Conservation (phyloP, 2,113 vertebrate genomes). For the Tachycineta bicolor region DNA sequence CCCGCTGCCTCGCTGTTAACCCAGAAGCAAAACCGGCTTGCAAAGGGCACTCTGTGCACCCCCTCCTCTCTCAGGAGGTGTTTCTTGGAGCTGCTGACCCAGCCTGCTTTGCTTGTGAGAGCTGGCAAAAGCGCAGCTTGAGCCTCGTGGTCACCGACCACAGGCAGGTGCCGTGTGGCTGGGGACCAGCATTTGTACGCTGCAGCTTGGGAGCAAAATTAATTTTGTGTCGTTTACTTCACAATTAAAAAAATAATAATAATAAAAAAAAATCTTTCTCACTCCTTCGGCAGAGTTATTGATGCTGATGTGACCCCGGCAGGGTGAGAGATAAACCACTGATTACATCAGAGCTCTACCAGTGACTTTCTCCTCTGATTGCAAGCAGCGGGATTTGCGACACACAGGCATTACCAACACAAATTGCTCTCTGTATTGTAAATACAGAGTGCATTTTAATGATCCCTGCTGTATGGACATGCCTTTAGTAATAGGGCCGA, state of each 20-base stretch:
- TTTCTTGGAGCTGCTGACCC: not conserved
- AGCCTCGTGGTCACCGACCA: not conserved
- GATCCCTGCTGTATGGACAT: not conserved
- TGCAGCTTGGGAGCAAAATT: not conserved
- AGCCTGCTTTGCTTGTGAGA: not conserved
- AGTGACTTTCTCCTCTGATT: not conserved
- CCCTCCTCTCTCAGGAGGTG: not conserved
- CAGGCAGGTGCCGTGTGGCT: not conserved
- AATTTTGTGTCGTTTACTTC: not conserved
- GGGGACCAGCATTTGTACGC: not conserved
- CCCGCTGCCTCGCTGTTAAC: not conserved
- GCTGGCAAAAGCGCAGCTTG: conserved; percentile 11
- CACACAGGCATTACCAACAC: not conserved
- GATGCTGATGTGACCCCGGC: conserved; percentile 10
- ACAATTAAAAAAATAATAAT: not conserved
- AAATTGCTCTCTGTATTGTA: not conserved
- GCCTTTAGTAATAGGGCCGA: conserved; percentile 22
- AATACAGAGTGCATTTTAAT: conserved; percentile 26
- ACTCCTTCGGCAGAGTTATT: not conserved
- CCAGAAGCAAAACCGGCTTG: not conserved
- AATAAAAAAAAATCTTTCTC: not conserved
- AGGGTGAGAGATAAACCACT: conserved; percentile 52
- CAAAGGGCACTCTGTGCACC: not conserved
- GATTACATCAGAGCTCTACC: conserved; percentile 40
- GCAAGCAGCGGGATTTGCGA: not conserved